Conservation (phyloP, 1,140 invertebrate genomes). For the Aporrectodea caliginosa region DNA sequence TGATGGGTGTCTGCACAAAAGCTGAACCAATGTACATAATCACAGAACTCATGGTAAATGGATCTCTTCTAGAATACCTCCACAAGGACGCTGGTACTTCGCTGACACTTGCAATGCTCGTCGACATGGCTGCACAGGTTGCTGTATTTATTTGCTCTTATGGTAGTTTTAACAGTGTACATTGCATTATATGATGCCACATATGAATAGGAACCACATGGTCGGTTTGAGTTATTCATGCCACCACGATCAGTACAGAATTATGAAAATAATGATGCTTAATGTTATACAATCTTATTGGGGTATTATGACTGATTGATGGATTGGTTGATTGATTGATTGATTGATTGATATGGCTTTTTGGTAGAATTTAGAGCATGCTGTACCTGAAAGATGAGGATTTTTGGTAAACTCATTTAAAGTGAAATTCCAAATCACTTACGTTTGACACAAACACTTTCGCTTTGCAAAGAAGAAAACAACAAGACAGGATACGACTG, state of each 20-base stretch:
- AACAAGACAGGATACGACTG: no score
- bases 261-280: not conserved
- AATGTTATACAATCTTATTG: not conserved
- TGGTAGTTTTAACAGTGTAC: not conserved
- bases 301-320: not conserved
- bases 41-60: conserved; percentile 98
- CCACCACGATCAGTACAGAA: not conserved
- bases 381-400: no score
- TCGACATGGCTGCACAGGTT: conserved; percentile 93
- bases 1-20: conserved; percentile 96
- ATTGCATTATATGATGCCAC: not conserved
- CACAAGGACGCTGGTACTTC: conserved; percentile 62
- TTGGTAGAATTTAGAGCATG: no score
- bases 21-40: conserved; percentile 99
- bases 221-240: not conserved
- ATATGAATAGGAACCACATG: not conserved
- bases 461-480: no score
- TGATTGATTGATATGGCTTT: no score
- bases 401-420: no score
- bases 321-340: not conserved
- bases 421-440: no score
- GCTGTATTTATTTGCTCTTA: not conserved
- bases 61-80: conserved; percentile 73
- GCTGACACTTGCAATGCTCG: conserved; percentile 76
- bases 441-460: no score